These are phyloP conservation scores for Gortyna flavago DNA, from an alignment of 2,888 invertebrate genomes.

Conservation along the genomic window DNA sequence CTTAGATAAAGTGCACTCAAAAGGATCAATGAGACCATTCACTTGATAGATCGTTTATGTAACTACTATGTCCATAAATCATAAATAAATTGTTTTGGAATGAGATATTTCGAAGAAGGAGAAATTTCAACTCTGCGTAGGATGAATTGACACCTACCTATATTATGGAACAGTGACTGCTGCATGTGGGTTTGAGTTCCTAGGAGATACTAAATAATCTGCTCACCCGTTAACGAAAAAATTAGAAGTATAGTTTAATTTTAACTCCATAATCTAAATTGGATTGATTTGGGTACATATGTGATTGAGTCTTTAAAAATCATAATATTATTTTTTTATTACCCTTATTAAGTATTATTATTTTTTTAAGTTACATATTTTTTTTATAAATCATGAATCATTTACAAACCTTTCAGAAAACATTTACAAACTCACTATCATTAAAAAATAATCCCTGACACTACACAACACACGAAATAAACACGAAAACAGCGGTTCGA, in stretches of 20 bases:
- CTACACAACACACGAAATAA: constrained; percentile 69
- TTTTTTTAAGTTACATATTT: neutral
- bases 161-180: neutral
- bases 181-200: constrained; percentile 1
- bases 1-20: constrained; percentile 48
- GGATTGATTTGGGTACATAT: neutral
- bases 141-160: constrained; percentile 1
- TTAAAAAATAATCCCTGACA: constrained; percentile 55
- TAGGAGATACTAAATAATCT: constrained; percentile 26
- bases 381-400: neutral
- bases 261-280: neutral
- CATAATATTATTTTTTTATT: neutral
- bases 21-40: constrained; percentile 39
- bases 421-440: constrained; percentile 64
- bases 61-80: constrained; percentile 28
- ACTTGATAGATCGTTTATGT: constrained; percentile 24
- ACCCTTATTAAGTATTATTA: rapidly evolving
- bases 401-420: constrained; percentile 69
- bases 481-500: constrained; percentile 61
- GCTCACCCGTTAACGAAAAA: constrained; percentile 3
- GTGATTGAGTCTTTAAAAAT: neutral
- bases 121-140: neutral
- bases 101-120: constrained; percentile 11
- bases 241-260: neutral
- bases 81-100: constrained; percentile 19